Conservation (phyloP, 2,113 vertebrate species). For the Dasyprocta punctata region DNA sequence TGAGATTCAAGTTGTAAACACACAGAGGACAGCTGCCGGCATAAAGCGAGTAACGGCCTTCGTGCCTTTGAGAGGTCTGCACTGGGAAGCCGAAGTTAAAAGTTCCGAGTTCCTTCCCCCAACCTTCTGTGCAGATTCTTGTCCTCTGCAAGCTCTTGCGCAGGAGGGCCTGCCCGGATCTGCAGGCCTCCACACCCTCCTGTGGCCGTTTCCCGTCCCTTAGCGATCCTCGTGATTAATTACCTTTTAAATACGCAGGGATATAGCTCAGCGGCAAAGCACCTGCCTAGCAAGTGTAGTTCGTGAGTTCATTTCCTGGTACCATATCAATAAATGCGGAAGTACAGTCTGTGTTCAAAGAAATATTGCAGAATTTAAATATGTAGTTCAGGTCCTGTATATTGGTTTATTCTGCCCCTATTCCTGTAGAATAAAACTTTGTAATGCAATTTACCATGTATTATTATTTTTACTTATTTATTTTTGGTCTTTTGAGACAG, state of each 20-base stretch:
- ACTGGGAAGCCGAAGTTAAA: background rate
- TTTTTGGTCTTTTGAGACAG: too few species aligned
- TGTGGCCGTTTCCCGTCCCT: too few species aligned
- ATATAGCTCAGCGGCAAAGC: too few species aligned
- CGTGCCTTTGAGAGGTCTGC: background rate
- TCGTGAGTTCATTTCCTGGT: too few species aligned
- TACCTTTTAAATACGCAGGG: background rate
- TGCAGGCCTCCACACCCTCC: background rate
- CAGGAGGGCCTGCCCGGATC: background rate
- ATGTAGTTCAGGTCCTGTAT: background rate
- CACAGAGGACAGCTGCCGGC: background rate
- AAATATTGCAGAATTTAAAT: background rate
- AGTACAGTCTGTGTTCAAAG: background rate
- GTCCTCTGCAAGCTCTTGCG: background rate
- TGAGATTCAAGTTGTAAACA: background rate
- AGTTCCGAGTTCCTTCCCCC: background rate
- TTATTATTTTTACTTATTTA: too few species aligned
- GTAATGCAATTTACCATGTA: background rate
- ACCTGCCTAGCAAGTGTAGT: too few species aligned
- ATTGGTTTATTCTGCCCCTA: background rate
- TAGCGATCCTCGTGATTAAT: background rate
- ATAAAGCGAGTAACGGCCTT: background rate
- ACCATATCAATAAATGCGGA: background rate
- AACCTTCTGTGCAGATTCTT: background rate
- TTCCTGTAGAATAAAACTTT: background rate